Evolutionary conservation across 2,888 invertebrate species (phyloP).

Genomic region (Bursaphelenchus okinawaensis): DNA sequence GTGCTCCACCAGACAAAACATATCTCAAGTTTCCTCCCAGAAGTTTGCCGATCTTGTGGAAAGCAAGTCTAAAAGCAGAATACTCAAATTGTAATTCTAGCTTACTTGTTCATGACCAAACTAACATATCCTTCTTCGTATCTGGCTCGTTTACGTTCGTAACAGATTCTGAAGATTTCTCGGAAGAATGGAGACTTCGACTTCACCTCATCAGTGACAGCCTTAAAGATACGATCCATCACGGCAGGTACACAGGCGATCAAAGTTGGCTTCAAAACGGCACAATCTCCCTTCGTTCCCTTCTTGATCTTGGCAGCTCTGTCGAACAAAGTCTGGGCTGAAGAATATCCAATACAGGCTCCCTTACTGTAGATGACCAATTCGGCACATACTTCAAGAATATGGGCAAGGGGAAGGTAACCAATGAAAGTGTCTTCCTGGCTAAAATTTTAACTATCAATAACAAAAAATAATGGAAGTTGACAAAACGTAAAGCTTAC

Average conservation of each 20-base stretch:
- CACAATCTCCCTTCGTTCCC: slow-evolving; percentile 88
- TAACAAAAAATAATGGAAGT: not conserved
- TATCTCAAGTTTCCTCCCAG: slow-evolving; percentile 83
- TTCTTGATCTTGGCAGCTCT: slow-evolving; percentile 83
- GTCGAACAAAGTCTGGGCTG: slow-evolving; percentile 72
- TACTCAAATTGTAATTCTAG: not conserved
- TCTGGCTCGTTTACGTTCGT: slow-evolving; percentile 84
- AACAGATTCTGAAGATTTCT: slow-evolving; percentile 81
- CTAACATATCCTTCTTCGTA: slow-evolving; percentile 65
- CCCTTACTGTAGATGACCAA: slow-evolving; percentile 44
- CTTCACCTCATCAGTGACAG: slow-evolving; percentile 66
- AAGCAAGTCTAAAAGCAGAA: slow-evolving; percentile 63
- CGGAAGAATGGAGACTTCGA: slow-evolving; percentile 71
- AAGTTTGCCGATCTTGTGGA: slow-evolving; percentile 68
- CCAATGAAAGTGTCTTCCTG: slow-evolving; percentile 76
- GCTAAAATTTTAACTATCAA: no score
- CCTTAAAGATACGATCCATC: slow-evolving; percentile 92
- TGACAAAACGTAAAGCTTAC: slow-evolving; percentile 45
- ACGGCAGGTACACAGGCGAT: slow-evolving; percentile 94
- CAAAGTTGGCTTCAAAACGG: slow-evolving; percentile 81
- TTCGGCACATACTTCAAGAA: slow-evolving; percentile 86
- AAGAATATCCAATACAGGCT: slow-evolving; percentile 89
- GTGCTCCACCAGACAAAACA: slow-evolving; percentile 88
- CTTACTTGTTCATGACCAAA: slow-evolving; percentile 61
- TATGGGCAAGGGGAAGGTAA: slow-evolving; percentile 92